phyloP scores from a whole-genome alignment of 2,797 vertebrate species.

The Delichon dasypus region DNA sequence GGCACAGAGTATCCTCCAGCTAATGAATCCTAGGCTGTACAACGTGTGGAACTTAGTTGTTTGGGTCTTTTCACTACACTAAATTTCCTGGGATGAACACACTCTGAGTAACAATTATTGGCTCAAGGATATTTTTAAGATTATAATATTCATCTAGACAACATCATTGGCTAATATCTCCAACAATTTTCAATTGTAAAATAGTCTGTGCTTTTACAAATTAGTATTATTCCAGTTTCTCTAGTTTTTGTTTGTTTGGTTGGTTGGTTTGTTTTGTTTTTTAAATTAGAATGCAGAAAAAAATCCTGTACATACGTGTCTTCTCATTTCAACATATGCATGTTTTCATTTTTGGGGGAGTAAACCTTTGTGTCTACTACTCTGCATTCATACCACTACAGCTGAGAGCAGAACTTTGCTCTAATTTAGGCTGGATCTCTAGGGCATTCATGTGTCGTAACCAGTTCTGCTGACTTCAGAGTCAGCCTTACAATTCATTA shows the following conservation, averaged over 20 bases:
- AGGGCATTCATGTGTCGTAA: not conserved
- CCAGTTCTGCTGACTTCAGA: not conserved
- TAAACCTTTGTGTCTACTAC: not conserved
- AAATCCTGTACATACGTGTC: not conserved
- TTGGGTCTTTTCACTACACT: not conserved
- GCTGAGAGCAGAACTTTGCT: not conserved
- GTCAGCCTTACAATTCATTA: not conserved
- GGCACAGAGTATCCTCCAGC: not conserved
- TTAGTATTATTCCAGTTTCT: not conserved
- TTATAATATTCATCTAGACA: not conserved
- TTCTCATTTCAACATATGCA: not conserved
- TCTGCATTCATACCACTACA: not conserved
- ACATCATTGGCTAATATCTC: not conserved
- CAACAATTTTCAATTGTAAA: not conserved
- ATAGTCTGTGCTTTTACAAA: not conserved
- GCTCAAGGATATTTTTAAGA: not conserved
- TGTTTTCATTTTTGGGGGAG: not conserved
- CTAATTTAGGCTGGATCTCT: not conserved
- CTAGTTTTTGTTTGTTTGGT: not conserved
- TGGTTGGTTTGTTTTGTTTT: not conserved
- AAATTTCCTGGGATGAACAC: not conserved
- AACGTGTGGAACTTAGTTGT: not conserved
- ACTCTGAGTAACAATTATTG: not conserved
- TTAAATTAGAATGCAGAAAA: not conserved
- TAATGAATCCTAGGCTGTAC: not conserved